These are phyloP conservation scores for Trialeurodes vaporariorum DNA, from an alignment of 1,140 invertebrate species.

Conservation along the genomic window DNA sequence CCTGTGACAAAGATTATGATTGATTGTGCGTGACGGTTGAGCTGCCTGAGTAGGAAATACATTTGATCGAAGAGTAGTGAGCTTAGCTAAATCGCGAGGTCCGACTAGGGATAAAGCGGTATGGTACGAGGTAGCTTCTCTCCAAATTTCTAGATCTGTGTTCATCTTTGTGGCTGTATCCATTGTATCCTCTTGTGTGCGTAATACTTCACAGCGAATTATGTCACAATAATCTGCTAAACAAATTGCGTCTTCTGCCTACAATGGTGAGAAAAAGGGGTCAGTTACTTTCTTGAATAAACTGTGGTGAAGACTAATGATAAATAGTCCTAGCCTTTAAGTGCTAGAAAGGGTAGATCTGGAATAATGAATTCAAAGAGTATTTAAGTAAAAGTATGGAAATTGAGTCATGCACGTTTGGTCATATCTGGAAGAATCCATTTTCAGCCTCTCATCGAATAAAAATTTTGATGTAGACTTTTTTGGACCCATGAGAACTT, in stretches of 20 bases:
- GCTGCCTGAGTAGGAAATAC: neutral
- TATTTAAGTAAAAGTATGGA: no score
- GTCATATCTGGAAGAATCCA: no score
- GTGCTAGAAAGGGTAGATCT: no score
- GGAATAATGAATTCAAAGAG: no score
- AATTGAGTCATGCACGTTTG: no score
- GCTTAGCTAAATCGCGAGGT: constrained; percentile 30
- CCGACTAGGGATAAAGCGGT: constrained; percentile 44
- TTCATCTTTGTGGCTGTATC: constrained; percentile 38
- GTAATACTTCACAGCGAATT: constrained; percentile 81
- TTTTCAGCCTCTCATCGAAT: no score
- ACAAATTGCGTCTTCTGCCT: constrained; percentile 83
- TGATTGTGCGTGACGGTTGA: neutral
- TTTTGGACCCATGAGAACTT: no score
- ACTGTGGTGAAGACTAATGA: no score
- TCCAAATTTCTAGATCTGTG: constrained; percentile 65
- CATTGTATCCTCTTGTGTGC: constrained; percentile 40
- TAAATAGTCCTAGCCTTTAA: no score
- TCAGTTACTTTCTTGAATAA: no score
- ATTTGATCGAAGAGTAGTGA: neutral
- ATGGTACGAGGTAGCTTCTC: constrained; percentile 49
- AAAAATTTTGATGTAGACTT: no score
- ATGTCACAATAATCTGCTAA: constrained; percentile 90
- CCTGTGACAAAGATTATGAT: neutral
- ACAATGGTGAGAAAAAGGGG: constrained; percentile 22